A percentile compares a stretch with the other conserved stretches of the same genome.
Conservation (phyloP, 2,888 invertebrate species). For the Calameuta filiformis region DNA sequence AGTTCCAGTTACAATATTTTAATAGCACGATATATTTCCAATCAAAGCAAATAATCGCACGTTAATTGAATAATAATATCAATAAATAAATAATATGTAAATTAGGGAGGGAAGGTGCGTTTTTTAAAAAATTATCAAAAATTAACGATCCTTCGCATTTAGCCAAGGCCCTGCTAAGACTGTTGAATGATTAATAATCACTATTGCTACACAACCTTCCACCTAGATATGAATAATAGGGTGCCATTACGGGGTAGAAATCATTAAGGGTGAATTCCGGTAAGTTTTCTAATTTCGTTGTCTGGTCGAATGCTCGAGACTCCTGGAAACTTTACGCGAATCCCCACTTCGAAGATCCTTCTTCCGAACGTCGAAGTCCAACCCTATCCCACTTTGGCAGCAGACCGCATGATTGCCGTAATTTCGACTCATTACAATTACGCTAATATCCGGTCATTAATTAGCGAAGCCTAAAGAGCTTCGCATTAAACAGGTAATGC, state of each 20-base stretch:
- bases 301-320: background rate
- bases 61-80: background rate
- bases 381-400: constrained; percentile 41
- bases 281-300: constrained; percentile 6
- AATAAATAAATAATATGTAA: background rate
- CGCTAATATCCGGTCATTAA: constrained; percentile 62
- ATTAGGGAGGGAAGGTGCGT: background rate
- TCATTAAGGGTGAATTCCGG: background rate
- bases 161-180: background rate
- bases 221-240: background rate
- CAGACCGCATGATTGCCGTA: constrained; percentile 55
- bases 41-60: background rate
- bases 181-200: background rate
- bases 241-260: background rate
- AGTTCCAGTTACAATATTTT: background rate
- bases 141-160: background rate
- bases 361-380: constrained; percentile 18
- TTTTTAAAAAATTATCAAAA: background rate
- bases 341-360: constrained; percentile 35
- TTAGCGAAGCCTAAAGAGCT: constrained; percentile 59
- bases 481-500: constrained; percentile 62
- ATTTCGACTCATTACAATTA: constrained; percentile 63
- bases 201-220: background rate
- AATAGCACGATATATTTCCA: background rate
- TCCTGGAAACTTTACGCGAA: background rate